These are phyloP conservation scores for Actenoides hombroni DNA, from an alignment of 2,113 vertebrate species.

Conservation along the genomic window DNA sequence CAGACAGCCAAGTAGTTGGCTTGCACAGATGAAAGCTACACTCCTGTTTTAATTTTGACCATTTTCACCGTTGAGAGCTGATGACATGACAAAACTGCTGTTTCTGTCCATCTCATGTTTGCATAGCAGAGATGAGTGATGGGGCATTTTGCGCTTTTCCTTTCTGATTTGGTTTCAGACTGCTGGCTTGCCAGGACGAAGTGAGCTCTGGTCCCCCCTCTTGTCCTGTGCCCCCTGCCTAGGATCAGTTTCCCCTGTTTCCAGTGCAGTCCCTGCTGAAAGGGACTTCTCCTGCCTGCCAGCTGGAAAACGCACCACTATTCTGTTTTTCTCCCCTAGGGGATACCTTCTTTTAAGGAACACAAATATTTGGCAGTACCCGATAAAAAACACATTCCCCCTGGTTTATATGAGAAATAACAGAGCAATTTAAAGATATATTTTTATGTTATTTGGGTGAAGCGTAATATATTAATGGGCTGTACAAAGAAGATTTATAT, in stretches of 20 bases:
- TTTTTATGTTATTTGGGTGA: slow-evolving; percentile 48
- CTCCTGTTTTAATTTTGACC: background rate
- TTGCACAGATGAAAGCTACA: background rate
- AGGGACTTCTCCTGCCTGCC: background rate
- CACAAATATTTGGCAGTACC: slow-evolving; percentile 41
- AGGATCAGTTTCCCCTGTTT: background rate
- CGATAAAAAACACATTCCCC: slow-evolving; percentile 1
- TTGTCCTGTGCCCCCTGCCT: background rate
- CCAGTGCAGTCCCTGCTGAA: background rate
- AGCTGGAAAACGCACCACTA: slow-evolving; percentile 35
- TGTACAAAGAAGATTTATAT: slow-evolving; percentile 64
- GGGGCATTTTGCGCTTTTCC: background rate
- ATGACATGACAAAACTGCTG: background rate
- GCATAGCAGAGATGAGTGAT: background rate
- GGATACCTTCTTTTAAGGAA: slow-evolving; percentile 25
- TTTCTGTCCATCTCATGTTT: background rate
- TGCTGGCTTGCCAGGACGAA: background rate
- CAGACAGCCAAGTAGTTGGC: background rate
- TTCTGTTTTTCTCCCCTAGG: background rate
- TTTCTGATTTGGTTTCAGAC: background rate
- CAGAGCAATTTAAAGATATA: slow-evolving; percentile 50
- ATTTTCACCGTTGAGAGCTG: rapidly evolving
- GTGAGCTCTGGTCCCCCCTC: background rate
- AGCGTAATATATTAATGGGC: slow-evolving; percentile 64
- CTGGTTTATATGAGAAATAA: slow-evolving; percentile 42